phyloP scores from a whole-genome alignment of 92 coral and sea anemone genomes.

The Siderastrea siderea region DNA sequence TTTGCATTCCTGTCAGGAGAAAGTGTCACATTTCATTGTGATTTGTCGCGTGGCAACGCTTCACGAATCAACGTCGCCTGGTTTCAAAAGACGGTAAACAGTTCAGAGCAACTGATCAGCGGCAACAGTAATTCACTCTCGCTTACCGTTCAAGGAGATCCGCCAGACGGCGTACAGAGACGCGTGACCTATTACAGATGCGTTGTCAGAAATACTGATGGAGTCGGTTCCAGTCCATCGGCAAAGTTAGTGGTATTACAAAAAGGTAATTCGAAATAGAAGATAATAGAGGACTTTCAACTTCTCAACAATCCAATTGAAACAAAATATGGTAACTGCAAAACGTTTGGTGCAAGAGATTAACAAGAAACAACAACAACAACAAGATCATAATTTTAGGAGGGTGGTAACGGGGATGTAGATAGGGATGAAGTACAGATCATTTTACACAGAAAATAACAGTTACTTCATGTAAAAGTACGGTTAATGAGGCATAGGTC shows the following conservation, averaged over 20 bases:
- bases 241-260: slow-evolving; percentile 31
- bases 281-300: no score
- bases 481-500: no score
- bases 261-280: slow-evolving; percentile 19
- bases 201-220: slow-evolving; percentile 41
- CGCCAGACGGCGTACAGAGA: background rate
- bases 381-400: no score
- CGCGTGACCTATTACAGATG: slow-evolving; percentile 53
- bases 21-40: slow-evolving; percentile 31
- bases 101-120: slow-evolving; percentile 7
- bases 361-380: no score
- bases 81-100: slow-evolving; percentile 23
- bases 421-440: no score
- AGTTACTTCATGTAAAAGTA: no score
- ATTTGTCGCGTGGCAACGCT: slow-evolving; percentile 44
- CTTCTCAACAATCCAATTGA: no score
- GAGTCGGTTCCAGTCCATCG: slow-evolving; percentile 42
- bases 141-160: slow-evolving; percentile 1
- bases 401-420: no score
- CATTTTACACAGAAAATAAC: no score
- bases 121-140: slow-evolving; percentile 13
- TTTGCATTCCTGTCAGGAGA: slow-evolving; percentile 39
- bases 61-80: slow-evolving; percentile 32
- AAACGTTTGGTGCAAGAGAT: no score
- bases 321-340: no score